phyloP scores from a whole-genome alignment of 2,113 vertebrate genomes.

The Corvus cornix region DNA sequence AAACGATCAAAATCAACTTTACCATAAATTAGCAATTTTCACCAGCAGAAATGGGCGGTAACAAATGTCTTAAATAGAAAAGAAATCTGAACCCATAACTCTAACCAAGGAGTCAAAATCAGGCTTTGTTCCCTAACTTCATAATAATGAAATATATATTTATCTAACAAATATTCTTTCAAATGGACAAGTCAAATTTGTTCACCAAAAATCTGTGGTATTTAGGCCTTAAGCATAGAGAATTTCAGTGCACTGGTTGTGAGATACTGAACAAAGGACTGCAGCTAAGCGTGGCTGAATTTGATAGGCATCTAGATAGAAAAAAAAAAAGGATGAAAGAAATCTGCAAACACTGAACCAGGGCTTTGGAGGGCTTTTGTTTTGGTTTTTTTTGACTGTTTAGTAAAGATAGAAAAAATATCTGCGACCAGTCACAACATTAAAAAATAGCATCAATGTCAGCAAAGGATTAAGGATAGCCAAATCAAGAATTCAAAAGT shows the following conservation, averaged over 20 bases:
- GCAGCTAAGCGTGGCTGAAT: conserved; percentile 33
- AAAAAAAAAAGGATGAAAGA: conserved; percentile 9
- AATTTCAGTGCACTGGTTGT: not conserved
- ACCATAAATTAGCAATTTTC: not conserved
- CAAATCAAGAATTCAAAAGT: conserved; percentile 9
- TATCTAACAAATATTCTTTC: not conserved
- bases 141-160: not conserved
- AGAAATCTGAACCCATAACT: not conserved
- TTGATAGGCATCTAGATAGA: conserved; percentile 37
- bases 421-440: not conserved
- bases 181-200: not conserved
- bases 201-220: not conserved
- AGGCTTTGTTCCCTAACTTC: not conserved
- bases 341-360: conserved; percentile 36
- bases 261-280: conserved; percentile 50
- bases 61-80: not conserved
- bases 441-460: conserved; percentile 14
- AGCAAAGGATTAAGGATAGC: conserved; percentile 22
- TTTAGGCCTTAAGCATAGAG: not conserved
- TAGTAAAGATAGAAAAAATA: conserved; percentile 33
- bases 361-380: conserved; percentile 32
- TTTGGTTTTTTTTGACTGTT: not conserved
- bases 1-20: not conserved
- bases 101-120: not conserved
- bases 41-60: not conserved